A percentile compares a stretch with the other conserved stretches of the same genome.
phyloP scores from a whole-genome alignment of 2,113 vertebrate genomes.

The Oreochromis tanganicae region DNA sequence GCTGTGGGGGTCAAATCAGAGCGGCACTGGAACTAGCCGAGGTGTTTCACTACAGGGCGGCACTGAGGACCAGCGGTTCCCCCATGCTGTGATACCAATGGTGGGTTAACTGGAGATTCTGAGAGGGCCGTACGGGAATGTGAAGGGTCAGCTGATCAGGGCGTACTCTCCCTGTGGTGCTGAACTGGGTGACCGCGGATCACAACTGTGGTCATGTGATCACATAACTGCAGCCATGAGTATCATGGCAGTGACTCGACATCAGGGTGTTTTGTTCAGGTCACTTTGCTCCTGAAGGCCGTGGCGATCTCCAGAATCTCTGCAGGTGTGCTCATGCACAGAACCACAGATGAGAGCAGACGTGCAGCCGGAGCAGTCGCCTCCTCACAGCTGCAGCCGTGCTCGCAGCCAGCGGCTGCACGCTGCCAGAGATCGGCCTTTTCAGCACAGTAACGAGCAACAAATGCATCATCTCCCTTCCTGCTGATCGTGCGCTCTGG shows the following conservation, averaged over 20 bases:
- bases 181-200: background rate
- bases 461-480: background rate
- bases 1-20: background rate
- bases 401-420: background rate
- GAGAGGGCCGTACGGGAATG: background rate
- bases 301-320: background rate
- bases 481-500: background rate
- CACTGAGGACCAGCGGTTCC: background rate
- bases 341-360: background rate
- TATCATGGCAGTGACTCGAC: background rate
- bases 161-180: fast-evolving
- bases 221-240: background rate
- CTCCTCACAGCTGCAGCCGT: background rate
- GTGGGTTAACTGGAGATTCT: background rate
- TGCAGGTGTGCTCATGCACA: background rate
- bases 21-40: background rate
- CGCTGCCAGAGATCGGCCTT: background rate
- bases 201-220: background rate
- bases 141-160: background rate
- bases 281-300: background rate
- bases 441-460: background rate
- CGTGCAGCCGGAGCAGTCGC: background rate
- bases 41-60: background rate
- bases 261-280: background rate
- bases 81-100: background rate